Evolutionary conservation across 2,888 invertebrate genomes (phyloP), one percentile per base, ranked within the genome.

Genomic region (Conchocele bisecta): DNA sequence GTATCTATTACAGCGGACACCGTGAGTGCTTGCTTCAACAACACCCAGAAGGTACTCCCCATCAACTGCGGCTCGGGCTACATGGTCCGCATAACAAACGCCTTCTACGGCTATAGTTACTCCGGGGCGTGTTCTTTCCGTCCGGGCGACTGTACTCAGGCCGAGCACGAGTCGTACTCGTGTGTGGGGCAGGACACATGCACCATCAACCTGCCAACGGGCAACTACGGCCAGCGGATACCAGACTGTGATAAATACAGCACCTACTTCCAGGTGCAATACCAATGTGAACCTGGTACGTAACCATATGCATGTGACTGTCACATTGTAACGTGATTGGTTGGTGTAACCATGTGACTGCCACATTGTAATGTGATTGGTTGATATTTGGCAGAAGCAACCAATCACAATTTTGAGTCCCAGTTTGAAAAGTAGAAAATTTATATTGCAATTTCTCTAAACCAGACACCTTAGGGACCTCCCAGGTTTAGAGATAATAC

Each of bases 221-320:
- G 83, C 0, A 75, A 79, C 24, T 67, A 75, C 42, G 87, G 86
- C 1, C 80, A 84, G 22, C 74, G 75, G 39, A 83, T 86, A 33
- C 82, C 82, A 15, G 60, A 72, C 3, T 89, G 89, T 67, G 73
- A 81, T 22, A 75, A 73, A 54, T 75, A 80, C 51, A 88, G 88
- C 76, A 89, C 86, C 66, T 89, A 88, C 72, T 88, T 85, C 73
- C 89, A 89, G 67, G 88, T 89, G 74, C 88, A 89, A 73, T 89
- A 89, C 66, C 79, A 85, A 51, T 89, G 89, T 74, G 82, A 87
- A 54, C 82, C 83, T 81, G 86, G 89, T 88, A 73, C 64, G 80
- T 31, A 20, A n/a, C n/a, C n/a, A n/a, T n/a, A 13, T 9, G 26
- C 13, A 44, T 6, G 11, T 9, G 3, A n/a, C n/a, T n/a, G n/a